Conservation (phyloP, 2,113 vertebrate genomes). For the Sula dactylatra region DNA sequence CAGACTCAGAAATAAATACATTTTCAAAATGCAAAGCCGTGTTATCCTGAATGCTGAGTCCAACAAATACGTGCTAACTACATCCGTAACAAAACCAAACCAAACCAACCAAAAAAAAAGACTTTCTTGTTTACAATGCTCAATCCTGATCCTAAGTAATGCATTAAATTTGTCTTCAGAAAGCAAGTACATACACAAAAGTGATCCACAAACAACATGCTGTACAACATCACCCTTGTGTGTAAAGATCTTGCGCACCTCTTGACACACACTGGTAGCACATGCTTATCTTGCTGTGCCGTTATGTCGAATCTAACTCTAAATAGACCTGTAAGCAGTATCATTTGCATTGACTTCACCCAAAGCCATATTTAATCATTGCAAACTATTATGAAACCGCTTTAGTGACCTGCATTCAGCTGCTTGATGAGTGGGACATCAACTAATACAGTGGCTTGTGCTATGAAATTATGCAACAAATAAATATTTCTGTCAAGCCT, state of each 20-base stretch:
- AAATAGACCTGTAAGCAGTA: neutral
- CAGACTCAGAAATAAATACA: neutral
- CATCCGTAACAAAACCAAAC: neutral
- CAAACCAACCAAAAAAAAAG: neutral
- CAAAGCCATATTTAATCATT: neutral
- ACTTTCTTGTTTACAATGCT: neutral
- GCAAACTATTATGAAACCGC: conserved; percentile 1
- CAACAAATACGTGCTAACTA: neutral
- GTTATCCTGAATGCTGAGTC: neutral
- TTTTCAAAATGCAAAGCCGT: neutral
- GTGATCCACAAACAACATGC: neutral
- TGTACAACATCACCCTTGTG: neutral
- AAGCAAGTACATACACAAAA: neutral
- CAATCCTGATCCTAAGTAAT: neutral
- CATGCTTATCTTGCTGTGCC: neutral
- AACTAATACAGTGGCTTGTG: neutral
- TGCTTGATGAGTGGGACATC: neutral
- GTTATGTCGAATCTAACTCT: neutral
- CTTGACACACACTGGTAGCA: neutral
- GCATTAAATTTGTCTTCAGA: neutral
- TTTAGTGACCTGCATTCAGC: neutral
- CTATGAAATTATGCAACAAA: conserved; percentile 6
- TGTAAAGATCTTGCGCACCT: neutral
- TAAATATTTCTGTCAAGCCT: neutral
- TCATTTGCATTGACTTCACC: neutral